These are phyloP conservation scores for Lycia hirtaria DNA, from an alignment of 2,888 invertebrate genomes.

Conservation along the genomic window DNA sequence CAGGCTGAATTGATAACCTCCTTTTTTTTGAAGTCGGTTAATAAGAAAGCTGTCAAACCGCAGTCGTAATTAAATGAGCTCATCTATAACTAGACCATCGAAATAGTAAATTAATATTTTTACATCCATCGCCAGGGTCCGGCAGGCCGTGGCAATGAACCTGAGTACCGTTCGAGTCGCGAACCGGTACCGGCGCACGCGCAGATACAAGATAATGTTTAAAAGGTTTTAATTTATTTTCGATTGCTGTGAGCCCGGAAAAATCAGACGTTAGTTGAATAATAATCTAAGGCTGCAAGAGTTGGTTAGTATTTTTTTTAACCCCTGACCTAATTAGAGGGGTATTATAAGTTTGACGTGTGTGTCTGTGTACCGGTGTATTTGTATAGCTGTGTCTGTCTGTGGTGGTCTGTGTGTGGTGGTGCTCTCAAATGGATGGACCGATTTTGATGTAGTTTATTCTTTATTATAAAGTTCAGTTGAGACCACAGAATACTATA, in stretches of 20 bases:
- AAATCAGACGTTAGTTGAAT: too few species aligned
- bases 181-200: constrained; percentile 55
- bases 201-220: constrained; percentile 28
- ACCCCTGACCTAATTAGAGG: too few species aligned
- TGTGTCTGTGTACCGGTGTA: too few species aligned
- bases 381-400: background rate
- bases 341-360: too few species aligned
- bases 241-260: too few species aligned
- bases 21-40: background rate
- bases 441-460: too few species aligned
- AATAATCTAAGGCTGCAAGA: too few species aligned
- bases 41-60: constrained; percentile 8
- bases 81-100: constrained; percentile 9
- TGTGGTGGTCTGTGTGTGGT: too few species aligned
- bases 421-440: too few species aligned
- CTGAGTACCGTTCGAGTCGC: constrained; percentile 66
- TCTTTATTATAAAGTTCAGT: too few species aligned
- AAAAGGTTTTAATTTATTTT: constrained; percentile 31
- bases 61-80: constrained; percentile 2
- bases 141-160: constrained; percentile 61
- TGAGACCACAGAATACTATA: too few species aligned
- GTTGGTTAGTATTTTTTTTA: constrained; percentile 2
- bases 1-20: background rate
- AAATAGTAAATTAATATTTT: constrained; percentile 4
- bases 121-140: constrained; percentile 47